Percentiles rank a stretch among this genome's conserved stretches.
These are phyloP conservation scores for Pentalonia nigronervosa DNA, from an alignment of 1,140 invertebrate genomes.

Conservation along the genomic window DNA sequence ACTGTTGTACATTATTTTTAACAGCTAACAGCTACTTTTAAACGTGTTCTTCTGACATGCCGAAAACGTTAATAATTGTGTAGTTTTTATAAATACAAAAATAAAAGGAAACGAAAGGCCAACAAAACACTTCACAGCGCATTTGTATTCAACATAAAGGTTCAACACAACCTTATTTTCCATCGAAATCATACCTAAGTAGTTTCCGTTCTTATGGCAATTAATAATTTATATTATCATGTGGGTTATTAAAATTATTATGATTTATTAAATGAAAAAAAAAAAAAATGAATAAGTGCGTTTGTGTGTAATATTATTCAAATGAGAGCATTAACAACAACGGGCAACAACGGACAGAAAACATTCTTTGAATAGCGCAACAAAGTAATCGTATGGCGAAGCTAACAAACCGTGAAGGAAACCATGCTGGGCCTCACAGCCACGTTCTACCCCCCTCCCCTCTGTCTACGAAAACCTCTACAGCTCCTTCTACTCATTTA, in stretches of 20 bases:
- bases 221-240: background rate
- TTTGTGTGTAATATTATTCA: constrained; percentile 39
- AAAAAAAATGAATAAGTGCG: background rate
- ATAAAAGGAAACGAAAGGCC: background rate
- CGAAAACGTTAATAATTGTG: constrained; percentile 9
- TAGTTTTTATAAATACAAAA: background rate
- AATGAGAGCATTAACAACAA: constrained; percentile 43
- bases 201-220: background rate
- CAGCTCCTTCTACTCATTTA: background rate
- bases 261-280: constrained; percentile 35
- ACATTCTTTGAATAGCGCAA: constrained; percentile 47
- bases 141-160: background rate
- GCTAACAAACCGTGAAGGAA: constrained; percentile 55
- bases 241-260: constrained; percentile 30
- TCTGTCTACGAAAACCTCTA: too few relatives aligned
- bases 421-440: background rate
- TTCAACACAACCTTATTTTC: background rate
- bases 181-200: background rate
- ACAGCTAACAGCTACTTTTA: constrained; percentile 22
- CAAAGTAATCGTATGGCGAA: constrained; percentile 31
- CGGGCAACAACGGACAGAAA: background rate
- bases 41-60: background rate
- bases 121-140: background rate
- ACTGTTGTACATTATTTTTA: constrained; percentile 36
- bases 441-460: background rate